Base-by-base conservation (phyloP, 2,113 vertebrate species). In the Lates calcarifer region DNA sequence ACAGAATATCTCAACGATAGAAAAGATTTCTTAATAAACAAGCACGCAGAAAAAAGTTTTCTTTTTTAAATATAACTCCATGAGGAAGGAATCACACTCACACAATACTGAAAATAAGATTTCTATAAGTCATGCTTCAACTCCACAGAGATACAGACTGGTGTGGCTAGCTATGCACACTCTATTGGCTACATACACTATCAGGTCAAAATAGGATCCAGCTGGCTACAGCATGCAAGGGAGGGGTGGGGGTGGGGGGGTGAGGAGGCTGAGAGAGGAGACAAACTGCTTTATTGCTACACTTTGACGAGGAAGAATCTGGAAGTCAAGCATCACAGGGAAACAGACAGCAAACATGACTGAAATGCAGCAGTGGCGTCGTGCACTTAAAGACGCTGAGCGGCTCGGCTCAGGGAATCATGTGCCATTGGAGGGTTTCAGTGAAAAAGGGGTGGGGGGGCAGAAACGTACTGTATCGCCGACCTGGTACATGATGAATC, bases 211-310 rank as follows among this genome's bases (percentile, higher is more conserved):
- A 67, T 31, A 81, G 66, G 79, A 74, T 78, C 85, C 86, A 81
- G 86, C 84, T 63, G 87, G 89, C 85, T 89, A 91, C 91, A 78
- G 91, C 92, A 93, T 93, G 93, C 93, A 88, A 67, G 69, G 55
- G 77, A 67, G 69, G 55, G 77, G 64, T 14, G 63, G 31, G 31
- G 10, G 49, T n/a, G 22, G 15, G 6, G 22, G 41, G 57, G 33
- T 8, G 55, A 18, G n/a, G 6, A 57, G 90, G 88, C 65, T 60
- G 87, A 90, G 70, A 76, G 15, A 76, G 79, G 76, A 89, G 69
- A 87, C 84, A n/a, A 77, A 87, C 76, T 6, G 83, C 80, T 68
- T 93, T 94, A 94, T 94, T 94, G 93, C 93, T 94, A 94, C 92
- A 92, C 91, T 86, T 91, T 77, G 88, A 92, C 86, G 29, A 92